Conservation (phyloP, 2,797 vertebrate genomes). For the Cirrhinus mrigala region DNA sequence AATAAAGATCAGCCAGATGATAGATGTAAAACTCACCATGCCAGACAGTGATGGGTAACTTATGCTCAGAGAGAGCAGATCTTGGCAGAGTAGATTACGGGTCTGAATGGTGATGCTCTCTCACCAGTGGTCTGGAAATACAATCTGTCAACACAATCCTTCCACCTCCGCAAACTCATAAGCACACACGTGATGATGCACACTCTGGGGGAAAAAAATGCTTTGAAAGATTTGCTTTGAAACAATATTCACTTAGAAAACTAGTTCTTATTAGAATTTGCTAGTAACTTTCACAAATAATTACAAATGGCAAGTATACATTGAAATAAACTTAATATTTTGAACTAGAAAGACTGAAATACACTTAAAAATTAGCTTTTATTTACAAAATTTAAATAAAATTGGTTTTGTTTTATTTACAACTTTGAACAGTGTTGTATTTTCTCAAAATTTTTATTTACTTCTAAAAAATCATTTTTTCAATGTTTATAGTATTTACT, state of each 20-base stretch:
- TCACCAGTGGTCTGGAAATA: slow-evolving; percentile 49
- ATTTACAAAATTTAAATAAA: no score
- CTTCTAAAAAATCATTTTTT: not conserved
- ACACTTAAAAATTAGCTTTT: no score
- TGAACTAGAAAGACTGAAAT: not conserved
- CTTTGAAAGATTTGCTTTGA: not conserved
- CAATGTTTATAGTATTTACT: not conserved
- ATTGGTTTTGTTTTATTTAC: no score
- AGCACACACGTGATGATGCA: not conserved
- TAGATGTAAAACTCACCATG: not conserved
- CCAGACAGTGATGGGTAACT: slow-evolving; percentile 1
- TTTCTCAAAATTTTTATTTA: no score
- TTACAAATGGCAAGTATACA: not conserved
- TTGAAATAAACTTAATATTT: not conserved
- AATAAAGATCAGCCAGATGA: slow-evolving; percentile 27
- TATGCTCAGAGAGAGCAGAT: slow-evolving; percentile 5
- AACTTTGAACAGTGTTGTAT: no score
- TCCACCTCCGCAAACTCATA: not conserved
- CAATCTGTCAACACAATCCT: slow-evolving; percentile 46
- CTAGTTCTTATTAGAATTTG: no score
- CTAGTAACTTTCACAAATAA: not conserved
- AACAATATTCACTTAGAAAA: not conserved
- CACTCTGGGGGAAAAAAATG: not conserved
- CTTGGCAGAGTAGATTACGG: not conserved
- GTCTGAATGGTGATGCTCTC: slow-evolving; percentile 23